These are phyloP conservation scores for Ceyx margarethae DNA, from an alignment of 2,113 vertebrate genomes.

Conservation along the genomic window DNA sequence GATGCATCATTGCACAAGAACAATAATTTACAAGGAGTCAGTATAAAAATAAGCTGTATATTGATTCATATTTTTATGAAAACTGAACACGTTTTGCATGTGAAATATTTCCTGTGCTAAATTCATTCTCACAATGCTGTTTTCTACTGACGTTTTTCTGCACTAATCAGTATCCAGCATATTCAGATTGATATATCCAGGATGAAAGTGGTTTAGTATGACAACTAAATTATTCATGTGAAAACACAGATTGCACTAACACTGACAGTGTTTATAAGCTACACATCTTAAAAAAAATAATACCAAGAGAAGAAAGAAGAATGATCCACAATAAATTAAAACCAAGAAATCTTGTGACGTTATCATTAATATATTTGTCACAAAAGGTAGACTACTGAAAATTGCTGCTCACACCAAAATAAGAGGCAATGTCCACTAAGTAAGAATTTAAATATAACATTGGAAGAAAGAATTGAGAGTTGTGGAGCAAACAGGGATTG, in stretches of 20 bases:
- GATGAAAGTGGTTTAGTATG: slow-evolving; percentile 9
- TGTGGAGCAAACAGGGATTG: background rate
- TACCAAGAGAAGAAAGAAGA: background rate
- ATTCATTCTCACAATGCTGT: background rate
- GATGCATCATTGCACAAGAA: background rate
- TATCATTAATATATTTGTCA: background rate
- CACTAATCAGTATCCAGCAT: slow-evolving; percentile 17
- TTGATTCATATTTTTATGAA: slow-evolving; percentile 25
- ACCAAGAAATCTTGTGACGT: background rate
- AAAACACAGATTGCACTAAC: slow-evolving; percentile 48
- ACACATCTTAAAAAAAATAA: background rate
- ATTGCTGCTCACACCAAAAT: background rate
- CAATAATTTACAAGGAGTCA: background rate
- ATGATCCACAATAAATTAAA: background rate
- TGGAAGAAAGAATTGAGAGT: background rate
- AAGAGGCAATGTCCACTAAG: background rate
- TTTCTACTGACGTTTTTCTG: background rate
- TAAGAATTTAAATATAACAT: background rate
- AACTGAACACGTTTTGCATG: background rate
- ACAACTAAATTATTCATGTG: slow-evolving; percentile 50
- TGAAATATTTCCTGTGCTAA: slow-evolving; percentile 25
- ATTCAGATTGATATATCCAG: background rate
- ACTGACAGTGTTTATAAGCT: slow-evolving; percentile 44
- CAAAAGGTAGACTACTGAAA: background rate
- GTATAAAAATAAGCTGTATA: background rate